Evolutionary conservation across 1,140 invertebrate genomes (phyloP).

Genomic region (Proctacanthus coquilletti): DNA sequence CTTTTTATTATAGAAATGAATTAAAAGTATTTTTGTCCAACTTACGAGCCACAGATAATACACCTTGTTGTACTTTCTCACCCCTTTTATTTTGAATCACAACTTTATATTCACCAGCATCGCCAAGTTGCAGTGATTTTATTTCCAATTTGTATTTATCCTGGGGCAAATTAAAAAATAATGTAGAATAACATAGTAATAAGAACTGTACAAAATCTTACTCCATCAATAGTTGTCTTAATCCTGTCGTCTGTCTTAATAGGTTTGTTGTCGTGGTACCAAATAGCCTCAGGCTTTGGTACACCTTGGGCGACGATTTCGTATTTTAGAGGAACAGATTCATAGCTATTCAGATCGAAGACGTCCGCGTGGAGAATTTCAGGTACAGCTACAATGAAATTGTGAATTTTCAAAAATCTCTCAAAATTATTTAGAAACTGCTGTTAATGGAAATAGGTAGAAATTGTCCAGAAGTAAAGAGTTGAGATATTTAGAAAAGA

Average conservation of each 20-base stretch:
- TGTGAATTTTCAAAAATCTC: background rate
- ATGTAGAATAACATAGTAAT: background rate
- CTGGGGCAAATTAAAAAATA: constrained; percentile 7
- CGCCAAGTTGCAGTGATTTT: constrained; percentile 45
- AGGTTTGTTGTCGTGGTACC: constrained; percentile 56
- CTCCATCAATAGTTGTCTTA: constrained; percentile 47
- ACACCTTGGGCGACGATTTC: constrained; percentile 53
- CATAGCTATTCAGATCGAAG: constrained; percentile 55
- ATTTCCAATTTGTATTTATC: constrained; percentile 58
- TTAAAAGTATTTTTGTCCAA: constrained; percentile 10
- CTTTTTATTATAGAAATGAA: constrained; percentile 5
- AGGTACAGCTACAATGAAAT: constrained; percentile 47
- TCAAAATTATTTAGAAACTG: constrained; percentile 4
- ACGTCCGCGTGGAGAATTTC: constrained; percentile 53
- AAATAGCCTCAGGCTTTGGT: constrained; percentile 59
- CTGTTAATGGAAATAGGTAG: too few relatives aligned
- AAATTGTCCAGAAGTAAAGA: too few relatives aligned
- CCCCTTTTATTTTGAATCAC: constrained; percentile 61
- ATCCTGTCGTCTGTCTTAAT: constrained; percentile 43
- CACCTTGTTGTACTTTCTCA: constrained; percentile 49
- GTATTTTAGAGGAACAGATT: constrained; percentile 56
- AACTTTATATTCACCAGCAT: constrained; percentile 64
- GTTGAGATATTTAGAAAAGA: too few relatives aligned
- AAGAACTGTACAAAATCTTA: constrained; percentile 8
- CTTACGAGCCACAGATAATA: constrained; percentile 55